Percentiles rank a stretch among this genome's conserved stretches.
Conservation (phyloP, 2,113 vertebrate genomes). For the Hiodon tergisus region DNA sequence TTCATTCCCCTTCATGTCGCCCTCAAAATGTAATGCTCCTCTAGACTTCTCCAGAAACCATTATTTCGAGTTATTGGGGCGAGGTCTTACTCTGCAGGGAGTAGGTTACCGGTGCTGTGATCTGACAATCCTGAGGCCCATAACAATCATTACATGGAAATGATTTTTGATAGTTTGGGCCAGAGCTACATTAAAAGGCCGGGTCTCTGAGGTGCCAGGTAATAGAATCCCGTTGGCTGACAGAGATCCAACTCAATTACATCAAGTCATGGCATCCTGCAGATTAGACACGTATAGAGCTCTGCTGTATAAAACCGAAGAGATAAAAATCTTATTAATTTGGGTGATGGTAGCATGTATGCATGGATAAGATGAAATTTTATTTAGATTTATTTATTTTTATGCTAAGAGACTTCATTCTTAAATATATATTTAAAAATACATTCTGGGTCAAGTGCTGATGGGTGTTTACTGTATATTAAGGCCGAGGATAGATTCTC, state of each 20-base stretch:
- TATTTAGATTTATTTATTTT: too few relatives aligned
- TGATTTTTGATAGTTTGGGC: constrained; percentile 26
- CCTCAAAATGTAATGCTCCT: constrained; percentile 51
- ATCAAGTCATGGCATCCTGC: background rate
- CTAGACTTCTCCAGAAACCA: constrained; percentile 44
- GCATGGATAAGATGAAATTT: too few relatives aligned
- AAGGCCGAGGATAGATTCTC: too few relatives aligned
- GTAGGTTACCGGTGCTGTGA: constrained; percentile 30
- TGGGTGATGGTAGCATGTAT: background rate
- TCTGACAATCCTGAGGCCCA: constrained; percentile 27
- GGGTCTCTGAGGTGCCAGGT: constrained; percentile 21
- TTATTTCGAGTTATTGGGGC: constrained; percentile 50
- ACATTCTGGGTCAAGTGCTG: too few relatives aligned
- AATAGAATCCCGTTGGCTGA: constrained; percentile 29
- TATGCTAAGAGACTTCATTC: too few relatives aligned
- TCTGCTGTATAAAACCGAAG: background rate
- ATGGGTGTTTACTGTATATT: too few relatives aligned
- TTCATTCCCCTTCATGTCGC: constrained; percentile 46
- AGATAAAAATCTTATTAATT: background rate
- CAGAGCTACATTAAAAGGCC: constrained; percentile 13
- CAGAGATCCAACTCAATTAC: background rate
- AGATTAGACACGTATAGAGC: background rate
- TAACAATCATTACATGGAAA: constrained; percentile 25
- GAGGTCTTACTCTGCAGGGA: constrained; percentile 28
- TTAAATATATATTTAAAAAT: too few relatives aligned